Conservation (phyloP, 2,113 vertebrate genomes). For the Mellivora capensis region DNA sequence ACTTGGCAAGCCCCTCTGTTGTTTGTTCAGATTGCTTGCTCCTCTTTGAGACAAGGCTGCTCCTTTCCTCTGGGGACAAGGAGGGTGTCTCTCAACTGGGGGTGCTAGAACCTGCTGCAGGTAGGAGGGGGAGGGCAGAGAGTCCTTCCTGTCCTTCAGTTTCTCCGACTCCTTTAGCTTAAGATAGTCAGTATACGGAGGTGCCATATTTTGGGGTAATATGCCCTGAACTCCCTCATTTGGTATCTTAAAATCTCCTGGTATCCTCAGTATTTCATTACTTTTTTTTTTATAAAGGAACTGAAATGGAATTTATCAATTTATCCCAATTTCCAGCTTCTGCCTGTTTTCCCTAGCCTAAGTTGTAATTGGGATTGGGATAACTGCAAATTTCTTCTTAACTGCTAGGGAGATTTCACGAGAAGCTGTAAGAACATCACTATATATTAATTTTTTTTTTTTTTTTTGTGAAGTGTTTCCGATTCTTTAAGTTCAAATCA, state of each 20-base stretch:
- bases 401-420: not conserved
- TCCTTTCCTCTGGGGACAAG: not conserved
- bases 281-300: conserved; percentile 46
- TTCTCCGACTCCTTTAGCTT: not conserved
- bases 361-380: not conserved
- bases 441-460: too few species aligned
- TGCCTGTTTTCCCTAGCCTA: conserved; percentile 44
- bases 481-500: not conserved
- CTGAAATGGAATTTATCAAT: conserved; percentile 26
- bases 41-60: not conserved
- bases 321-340: conserved; percentile 23
- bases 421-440: not conserved
- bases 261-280: conserved; percentile 33
- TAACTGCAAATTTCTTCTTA: conserved; percentile 52
- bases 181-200: not conserved
- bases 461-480: conserved; percentile 32
- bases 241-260: conserved; percentile 23
- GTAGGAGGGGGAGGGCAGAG: not conserved
- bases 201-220: not conserved
- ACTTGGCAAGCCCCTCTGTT: not conserved
- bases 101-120: not conserved
- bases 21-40: not conserved
- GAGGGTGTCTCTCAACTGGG: not conserved
- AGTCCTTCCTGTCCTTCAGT: not conserved
- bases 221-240: not conserved